phyloP scores from a whole-genome alignment of 2,113 vertebrate genomes.

The Gnathonemus longibarbis region DNA sequence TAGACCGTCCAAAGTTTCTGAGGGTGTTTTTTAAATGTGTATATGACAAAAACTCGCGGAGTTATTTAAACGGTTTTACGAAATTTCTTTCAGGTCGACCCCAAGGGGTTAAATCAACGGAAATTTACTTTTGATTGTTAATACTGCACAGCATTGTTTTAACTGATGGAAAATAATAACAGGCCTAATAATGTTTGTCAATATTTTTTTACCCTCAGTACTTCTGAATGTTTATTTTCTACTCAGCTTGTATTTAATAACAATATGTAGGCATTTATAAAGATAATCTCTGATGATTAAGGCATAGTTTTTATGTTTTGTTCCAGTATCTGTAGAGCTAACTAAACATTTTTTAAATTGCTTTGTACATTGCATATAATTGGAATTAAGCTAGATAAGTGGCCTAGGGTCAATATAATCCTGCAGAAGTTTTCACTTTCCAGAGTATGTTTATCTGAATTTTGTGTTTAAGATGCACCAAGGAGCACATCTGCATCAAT shows the following conservation, averaged over 20 bases:
- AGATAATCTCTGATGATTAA: background rate
- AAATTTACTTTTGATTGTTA: background rate
- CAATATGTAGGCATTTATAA: background rate
- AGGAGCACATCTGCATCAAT: constrained; percentile 54
- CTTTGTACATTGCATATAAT: no score
- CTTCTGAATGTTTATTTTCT: background rate
- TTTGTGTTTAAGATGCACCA: constrained; percentile 49
- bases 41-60: no score
- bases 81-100: no score
- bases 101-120: background rate
- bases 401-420: background rate
- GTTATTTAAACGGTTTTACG: no score
- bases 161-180: background rate
- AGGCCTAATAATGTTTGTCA: background rate
- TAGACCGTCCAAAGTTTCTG: no score
- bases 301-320: no score
- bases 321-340: no score
- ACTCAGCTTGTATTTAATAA: background rate
- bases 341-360: no score
- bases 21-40: no score
- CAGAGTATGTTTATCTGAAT: background rate
- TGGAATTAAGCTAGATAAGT: no score
- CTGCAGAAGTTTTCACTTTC: background rate
- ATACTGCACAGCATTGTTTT: background rate
- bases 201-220: background rate